Percentiles rank a stretch among this genome's conserved stretches.
Evolutionary conservation across 2,797 vertebrate species (phyloP).

Genomic region (Molothrus aeneus): DNA sequence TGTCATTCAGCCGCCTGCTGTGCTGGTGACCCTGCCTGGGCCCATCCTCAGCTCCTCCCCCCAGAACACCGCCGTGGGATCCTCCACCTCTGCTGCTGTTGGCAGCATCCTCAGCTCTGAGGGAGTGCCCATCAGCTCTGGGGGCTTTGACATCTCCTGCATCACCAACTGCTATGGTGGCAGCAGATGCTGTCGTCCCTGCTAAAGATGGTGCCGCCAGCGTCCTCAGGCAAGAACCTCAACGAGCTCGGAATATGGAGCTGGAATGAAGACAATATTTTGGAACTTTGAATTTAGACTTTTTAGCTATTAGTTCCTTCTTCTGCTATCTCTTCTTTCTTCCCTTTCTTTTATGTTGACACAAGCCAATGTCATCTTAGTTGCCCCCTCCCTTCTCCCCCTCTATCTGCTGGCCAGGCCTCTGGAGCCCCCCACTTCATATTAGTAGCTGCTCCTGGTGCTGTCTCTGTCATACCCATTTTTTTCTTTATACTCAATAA

Average conservation of each 20-base stretch:
- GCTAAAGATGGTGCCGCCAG: background rate
- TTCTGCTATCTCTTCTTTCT: background rate
- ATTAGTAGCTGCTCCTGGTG: background rate
- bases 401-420: background rate
- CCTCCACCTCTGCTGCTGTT: background rate
- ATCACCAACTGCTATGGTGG: background rate
- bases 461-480: background rate
- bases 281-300: background rate
- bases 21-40: background rate
- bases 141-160: background rate
- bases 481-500: background rate
- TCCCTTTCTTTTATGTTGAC: background rate
- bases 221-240: rapidly evolving
- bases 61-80: background rate
- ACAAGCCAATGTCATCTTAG: background rate
- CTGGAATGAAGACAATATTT: background rate
- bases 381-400: background rate
- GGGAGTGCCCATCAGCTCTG: background rate
- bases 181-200: background rate
- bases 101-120: background rate
- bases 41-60: background rate
- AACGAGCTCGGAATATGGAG: too few relatives aligned
- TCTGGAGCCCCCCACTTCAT: background rate
- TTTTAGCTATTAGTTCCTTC: background rate
- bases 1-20: background rate